Evolutionary conservation across 2,888 invertebrate genomes (phyloP).

Genomic region (Pecten maximus): DNA sequence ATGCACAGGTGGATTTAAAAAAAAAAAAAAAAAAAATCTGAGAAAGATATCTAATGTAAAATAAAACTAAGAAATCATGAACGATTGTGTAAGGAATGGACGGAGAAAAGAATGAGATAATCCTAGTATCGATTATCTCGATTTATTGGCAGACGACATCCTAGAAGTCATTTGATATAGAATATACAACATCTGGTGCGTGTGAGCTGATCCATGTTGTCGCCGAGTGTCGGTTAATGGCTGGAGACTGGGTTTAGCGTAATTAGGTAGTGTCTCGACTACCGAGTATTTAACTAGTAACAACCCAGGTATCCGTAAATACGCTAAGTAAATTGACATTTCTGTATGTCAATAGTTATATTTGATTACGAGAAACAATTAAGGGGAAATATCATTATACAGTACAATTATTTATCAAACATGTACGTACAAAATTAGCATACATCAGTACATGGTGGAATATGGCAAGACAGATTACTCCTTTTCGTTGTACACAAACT

Average conservation of each 20-base stretch:
- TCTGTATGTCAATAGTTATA: background rate
- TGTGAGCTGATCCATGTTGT: background rate
- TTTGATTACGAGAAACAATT: constrained; percentile 2
- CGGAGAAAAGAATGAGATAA: background rate
- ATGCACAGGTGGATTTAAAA: no score
- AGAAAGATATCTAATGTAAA: no score
- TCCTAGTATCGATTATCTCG: background rate
- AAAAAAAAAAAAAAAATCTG: no score
- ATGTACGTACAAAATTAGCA: background rate
- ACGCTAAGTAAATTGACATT: background rate
- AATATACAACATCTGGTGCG: background rate
- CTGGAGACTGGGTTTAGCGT: background rate
- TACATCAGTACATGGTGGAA: no score
- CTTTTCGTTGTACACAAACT: background rate
- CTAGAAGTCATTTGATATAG: background rate
- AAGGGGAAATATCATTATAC: background rate
- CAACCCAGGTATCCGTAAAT: no score
- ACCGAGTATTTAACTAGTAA: background rate
- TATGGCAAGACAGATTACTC: no score
- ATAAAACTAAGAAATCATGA: no score
- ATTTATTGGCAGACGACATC: background rate
- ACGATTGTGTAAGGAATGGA: background rate
- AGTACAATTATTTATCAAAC: background rate
- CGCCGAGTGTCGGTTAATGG: background rate
- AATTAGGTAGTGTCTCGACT: background rate